Conservation (phyloP, 2,797 vertebrate genomes). For the Hydrophis major region DNA sequence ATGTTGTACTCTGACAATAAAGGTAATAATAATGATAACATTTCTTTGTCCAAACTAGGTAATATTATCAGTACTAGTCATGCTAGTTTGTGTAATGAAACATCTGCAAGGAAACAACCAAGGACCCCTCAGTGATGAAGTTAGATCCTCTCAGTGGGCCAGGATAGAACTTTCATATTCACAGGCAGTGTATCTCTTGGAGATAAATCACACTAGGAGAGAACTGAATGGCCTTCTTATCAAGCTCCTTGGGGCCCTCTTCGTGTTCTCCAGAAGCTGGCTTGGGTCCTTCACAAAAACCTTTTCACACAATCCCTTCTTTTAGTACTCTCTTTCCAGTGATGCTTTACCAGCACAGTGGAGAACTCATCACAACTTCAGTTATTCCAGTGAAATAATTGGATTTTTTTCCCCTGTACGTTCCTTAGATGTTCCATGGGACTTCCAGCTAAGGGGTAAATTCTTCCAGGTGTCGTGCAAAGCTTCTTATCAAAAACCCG, state of each 20-base stretch:
- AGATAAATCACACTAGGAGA: not conserved
- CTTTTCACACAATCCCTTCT: not conserved
- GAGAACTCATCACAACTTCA: not conserved
- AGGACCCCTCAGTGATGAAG: not conserved
- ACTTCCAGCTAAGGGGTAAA: not conserved
- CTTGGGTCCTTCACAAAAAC: not conserved
- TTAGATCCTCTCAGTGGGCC: not conserved
- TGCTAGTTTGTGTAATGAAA: not conserved
- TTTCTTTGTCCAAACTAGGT: too few species aligned
- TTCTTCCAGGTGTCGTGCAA: not conserved
- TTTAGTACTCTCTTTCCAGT: not conserved
- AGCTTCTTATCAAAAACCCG: not conserved
- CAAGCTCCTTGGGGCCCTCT: not conserved
- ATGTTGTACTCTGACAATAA: too few species aligned
- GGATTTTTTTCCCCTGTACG: not conserved
- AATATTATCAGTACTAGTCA: not conserved
- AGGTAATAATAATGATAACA: too few species aligned
- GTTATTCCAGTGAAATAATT: not conserved
- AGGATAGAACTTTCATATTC: not conserved
- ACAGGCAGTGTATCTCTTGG: not conserved
- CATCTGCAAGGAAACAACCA: not conserved
- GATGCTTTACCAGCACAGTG: not conserved
- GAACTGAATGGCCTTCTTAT: not conserved
- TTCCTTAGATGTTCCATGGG: not conserved
- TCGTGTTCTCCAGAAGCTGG: not conserved